Evolutionary conservation across 1,140 invertebrate species (phyloP).

Genomic region (Pseudachorutes palmiensis): DNA sequence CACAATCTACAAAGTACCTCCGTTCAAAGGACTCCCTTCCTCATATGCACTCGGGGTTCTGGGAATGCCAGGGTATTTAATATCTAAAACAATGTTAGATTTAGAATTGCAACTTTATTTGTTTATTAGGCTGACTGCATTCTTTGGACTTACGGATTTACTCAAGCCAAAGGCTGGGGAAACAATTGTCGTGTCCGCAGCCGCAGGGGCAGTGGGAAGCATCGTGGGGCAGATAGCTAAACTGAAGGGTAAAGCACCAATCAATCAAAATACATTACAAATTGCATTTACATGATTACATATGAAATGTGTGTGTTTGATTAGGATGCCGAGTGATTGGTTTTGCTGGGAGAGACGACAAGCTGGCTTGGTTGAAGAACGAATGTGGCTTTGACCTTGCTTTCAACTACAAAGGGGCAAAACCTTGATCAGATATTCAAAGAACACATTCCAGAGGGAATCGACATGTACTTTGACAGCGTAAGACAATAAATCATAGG

Average conservation of each 20-base stretch:
- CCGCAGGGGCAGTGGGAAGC: slow-evolving; percentile 53
- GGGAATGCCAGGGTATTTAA: slow-evolving; percentile 31
- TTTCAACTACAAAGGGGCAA: slow-evolving; percentile 45
- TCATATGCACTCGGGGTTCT: slow-evolving; percentile 49
- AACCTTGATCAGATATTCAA: slow-evolving; percentile 23
- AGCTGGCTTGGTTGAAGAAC: slow-evolving; percentile 45
- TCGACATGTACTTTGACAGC: slow-evolving; percentile 65
- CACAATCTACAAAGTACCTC: slow-evolving; percentile 46
- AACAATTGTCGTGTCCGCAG: slow-evolving; percentile 44
- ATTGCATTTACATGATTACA: not conserved
- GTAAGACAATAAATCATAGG: slow-evolving; percentile 42
- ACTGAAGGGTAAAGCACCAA: slow-evolving; percentile 47
- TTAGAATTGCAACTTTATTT: not conserved
- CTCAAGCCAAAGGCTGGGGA: slow-evolving; percentile 61
- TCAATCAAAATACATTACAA: not conserved
- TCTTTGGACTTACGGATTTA: slow-evolving; percentile 61
- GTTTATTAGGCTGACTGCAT: slow-evolving; percentile 50
- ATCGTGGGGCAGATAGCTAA: slow-evolving; percentile 66
- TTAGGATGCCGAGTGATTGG: slow-evolving; percentile 46
- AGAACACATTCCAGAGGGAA: slow-evolving; percentile 42
- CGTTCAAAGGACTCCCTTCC: slow-evolving; percentile 48
- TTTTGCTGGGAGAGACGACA: slow-evolving; percentile 45
- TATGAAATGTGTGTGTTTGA: not conserved
- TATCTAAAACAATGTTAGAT: not conserved
- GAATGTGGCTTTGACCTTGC: slow-evolving; percentile 47